Base-by-base conservation (phyloP, 2,888 invertebrate species). In the Punctoribates punctum region DNA sequence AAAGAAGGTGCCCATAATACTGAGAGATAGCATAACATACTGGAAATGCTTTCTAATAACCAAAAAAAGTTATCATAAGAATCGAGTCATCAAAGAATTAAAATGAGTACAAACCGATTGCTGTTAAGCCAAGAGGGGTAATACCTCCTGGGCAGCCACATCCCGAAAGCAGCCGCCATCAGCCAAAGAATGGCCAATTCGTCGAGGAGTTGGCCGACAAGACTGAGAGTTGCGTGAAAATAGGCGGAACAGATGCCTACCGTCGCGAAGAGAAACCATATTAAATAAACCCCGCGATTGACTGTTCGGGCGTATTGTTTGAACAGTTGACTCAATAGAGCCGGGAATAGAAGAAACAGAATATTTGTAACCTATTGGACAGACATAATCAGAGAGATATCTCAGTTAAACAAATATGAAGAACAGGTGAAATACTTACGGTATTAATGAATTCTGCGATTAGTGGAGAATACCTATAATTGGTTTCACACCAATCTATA, bases 151-250 rank as follows among this genome's bases (percentile, higher is more conserved):
- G 82, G 82, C 73, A 82, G 67, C 84, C 91, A 92, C 85, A 92
- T 87, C 48, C 90, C 89, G 82, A 91, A 89, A 6, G 89, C 90
- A 27, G 90, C 90, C 87, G 91, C 89, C 80, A 90, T 89, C 1
- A 92, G 89, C 93, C 92, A 93, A 67, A 93, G 83, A 82, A 93
- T 93, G 65, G 91, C 89, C 79, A 92, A 84, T 83, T 93, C 92
- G 84, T 93, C 92, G 77, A 93, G 84, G 46, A 93, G 84, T 84
- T 93, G 92, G 34, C 92, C 91, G 80, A 91, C 88, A 81, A 92
- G 86, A 81, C 91, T 91, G 46, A 93, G 85, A 2, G 92, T 93
- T 8, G 92, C 92, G 85, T 93, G 93, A 82, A 93, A 93, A 83
- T 93, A 93, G 78, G 91, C 91, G 46, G 92, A 92, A 81, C 90